Base-by-base conservation (phyloP, 2,797 vertebrate species). In the Chelidonichthys spinosus region DNA sequence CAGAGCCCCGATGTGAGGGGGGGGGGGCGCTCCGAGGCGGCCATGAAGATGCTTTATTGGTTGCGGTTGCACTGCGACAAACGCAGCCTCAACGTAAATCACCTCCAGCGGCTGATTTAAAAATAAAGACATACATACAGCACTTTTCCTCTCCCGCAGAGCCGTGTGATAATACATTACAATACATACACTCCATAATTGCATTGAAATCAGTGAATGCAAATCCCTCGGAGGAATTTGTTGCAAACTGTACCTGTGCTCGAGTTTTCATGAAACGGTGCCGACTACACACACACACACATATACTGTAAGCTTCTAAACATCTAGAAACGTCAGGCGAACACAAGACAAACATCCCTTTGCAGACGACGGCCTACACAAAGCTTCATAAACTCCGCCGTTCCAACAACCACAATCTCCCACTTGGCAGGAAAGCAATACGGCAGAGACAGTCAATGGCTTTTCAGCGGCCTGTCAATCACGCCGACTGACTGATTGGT, bases 401-500 rank as follows among this genome's bases (percentile, higher is more conserved):
- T 4, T 78, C 66, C 63, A 40, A 4, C 40, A 4, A 74, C 80
- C 76, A 32, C 69, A 42, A 35, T 32, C 54, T 64, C 62, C 71
- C 7, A 15, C 58, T 25, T 13, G 58, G 1, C 43, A 32, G 32
- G 67, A 46, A 74, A 53, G 70, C 84, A 60, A 44, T 15, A 47
- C 52, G 14, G 80, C 74, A 15, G 69, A 65, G 33, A 70, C 9
- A 25, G 81, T 77, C 74, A 39, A 33, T 33, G 44, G 58, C 66
- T 11, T 60, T 46, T 79, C 52, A 17, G 4, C 55, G 47, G 44
- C 62, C 74, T 75, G 88, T 82, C 86, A 82, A 9, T 90, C 85
- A 83, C 4, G 5, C 1, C 72, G 88, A 86, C 69, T 66, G 85
- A 77, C 83, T 77, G 85, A 79, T 76, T 54, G 73, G 36, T 74